Percentiles rank a stretch among this genome's conserved stretches.
Evolutionary conservation across 2,888 invertebrate genomes (phyloP).

Genomic region (Empis stercorea): DNA sequence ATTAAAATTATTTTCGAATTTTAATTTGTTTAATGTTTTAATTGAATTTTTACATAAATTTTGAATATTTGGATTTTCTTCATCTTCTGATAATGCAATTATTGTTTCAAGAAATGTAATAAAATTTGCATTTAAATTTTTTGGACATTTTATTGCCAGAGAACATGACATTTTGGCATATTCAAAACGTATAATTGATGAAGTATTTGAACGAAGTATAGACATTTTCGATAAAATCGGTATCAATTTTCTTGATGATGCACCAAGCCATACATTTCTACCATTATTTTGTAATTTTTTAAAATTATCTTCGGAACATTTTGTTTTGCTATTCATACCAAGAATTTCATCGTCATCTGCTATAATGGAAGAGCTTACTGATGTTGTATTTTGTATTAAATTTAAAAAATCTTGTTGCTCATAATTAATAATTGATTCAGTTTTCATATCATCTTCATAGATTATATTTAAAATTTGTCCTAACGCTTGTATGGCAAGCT

Average conservation of each 20-base stretch:
- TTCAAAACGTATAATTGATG: conserved; percentile 47
- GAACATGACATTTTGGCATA: conserved; percentile 45
- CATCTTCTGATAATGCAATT: conserved; percentile 55
- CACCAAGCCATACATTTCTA: conserved; percentile 34
- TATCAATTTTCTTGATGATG: conserved; percentile 27
- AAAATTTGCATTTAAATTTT: conserved; percentile 49
- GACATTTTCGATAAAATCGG: conserved; percentile 35
- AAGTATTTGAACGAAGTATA: conserved; percentile 45
- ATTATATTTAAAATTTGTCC: conserved; percentile 28
- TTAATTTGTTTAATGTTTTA: conserved; percentile 30
- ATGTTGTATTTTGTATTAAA: conserved; percentile 11
- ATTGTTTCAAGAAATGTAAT: conserved; percentile 52
- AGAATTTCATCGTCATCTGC: conserved; percentile 18
- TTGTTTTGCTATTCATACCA: conserved; percentile 15
- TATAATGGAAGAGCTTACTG: neutral
- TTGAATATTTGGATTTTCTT: conserved; percentile 41
- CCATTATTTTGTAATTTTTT: conserved; percentile 21
- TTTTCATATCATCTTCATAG: conserved; percentile 28
- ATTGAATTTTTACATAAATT: conserved; percentile 30
- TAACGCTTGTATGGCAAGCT: conserved; percentile 26
- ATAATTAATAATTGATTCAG: conserved; percentile 17
- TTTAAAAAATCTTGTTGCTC: conserved; percentile 18
- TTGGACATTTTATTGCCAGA: conserved; percentile 46
- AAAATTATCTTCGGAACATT: conserved; percentile 18
- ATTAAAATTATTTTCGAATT: conserved; percentile 20